Base-by-base conservation (phyloP, 2,888 invertebrate species). In the Biston stratarius region DNA sequence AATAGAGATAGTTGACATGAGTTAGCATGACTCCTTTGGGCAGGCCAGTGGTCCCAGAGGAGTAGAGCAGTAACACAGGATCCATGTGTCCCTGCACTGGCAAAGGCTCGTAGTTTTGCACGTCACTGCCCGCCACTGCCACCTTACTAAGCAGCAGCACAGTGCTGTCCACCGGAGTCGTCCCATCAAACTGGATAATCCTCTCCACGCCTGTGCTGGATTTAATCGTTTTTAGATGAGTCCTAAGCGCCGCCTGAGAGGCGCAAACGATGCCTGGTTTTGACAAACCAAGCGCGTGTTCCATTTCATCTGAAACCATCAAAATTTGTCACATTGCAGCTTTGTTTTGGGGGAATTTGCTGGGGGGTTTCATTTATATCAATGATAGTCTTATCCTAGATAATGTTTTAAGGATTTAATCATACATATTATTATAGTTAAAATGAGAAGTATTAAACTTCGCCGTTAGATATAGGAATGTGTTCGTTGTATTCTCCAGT, bases 1-100 rank as follows among this genome's bases (percentile, higher is more conserved):
- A 95, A 94, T 72, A 87, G n/a, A 91, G 70, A 12, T 80, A 73
- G 65, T 90, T 90, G 6, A 86, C 67, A 78, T 97, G 96, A 0
- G 96, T 95, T 38, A 97, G 85, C 94, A 95, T 95, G 0, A 97
- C 97, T 15, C 97, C 97, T 87, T 97, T 97, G 0, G 97, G 97
- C 57, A 96, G 88, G 0, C 97, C 97, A 0, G 97, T 97, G 0
- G 97, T 97, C 0, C 97, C 94, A 61, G 95, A 95, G 1, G 95
- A 95, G 79, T 95, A 95, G 7, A 95, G 91, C 51, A 95, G 85
- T 68, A 94, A 83, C 1, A 77, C 81, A 0, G 75, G 72, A 47
- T 86, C 86, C 11, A 12, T 11, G 1, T 77, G 68, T 73, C 84
- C 85, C 12, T 81, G 75, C 7, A 84, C 81, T 0, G 80, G 78